Conservation (phyloP, 2,113 vertebrate genomes). For the Rhinogobius similis region DNA sequence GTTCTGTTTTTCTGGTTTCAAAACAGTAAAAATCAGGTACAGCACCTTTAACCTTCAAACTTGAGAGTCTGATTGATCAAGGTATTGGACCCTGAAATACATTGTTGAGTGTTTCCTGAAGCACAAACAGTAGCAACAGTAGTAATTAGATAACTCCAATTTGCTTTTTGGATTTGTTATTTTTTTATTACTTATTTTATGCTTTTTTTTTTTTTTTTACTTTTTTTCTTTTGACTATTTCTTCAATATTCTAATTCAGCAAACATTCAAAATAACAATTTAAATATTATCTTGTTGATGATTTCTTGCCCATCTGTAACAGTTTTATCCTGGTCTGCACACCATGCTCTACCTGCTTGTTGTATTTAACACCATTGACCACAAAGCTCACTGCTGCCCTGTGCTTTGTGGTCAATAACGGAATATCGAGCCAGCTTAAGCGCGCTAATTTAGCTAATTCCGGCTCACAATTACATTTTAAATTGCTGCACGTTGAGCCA, state of each 20-base stretch:
- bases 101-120: not conserved
- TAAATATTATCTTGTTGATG: too few species aligned
- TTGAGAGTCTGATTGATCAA: too few species aligned
- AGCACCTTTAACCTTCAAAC: too few species aligned
- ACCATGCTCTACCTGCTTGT: not conserved
- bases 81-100: not conserved
- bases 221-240: too few species aligned
- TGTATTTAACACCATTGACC: not conserved
- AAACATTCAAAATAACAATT: too few species aligned
- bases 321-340: too few species aligned
- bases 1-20: too few species aligned
- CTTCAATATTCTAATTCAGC: too few species aligned
- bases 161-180: too few species aligned
- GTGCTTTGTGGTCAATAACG: not conserved
- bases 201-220: too few species aligned
- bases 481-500: not conserved
- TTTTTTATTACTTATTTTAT: too few species aligned
- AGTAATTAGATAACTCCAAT: not conserved
- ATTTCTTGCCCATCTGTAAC: not conserved
- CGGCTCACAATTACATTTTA: not conserved
- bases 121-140: not conserved
- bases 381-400: not conserved
- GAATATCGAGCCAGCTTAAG: not conserved
- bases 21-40: too few species aligned
- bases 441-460: not conserved